A percentile compares a stretch with the other conserved stretches of the same genome.
These are phyloP conservation scores for Hippocampus abdominalis DNA, from an alignment of 2,113 vertebrate species.

Conservation along the genomic window DNA sequence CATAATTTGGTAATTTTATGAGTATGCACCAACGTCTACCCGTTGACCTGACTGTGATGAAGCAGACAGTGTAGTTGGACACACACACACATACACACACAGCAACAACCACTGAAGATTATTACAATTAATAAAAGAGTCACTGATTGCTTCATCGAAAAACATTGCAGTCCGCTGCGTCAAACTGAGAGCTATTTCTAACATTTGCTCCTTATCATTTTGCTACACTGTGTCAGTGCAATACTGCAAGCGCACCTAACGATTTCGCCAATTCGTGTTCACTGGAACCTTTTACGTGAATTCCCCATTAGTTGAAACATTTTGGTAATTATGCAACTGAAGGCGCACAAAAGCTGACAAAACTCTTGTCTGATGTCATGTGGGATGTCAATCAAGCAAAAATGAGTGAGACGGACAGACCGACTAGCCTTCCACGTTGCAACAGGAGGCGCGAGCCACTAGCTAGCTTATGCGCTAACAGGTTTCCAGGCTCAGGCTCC, in stretches of 20 bases:
- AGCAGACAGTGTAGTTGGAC: neutral
- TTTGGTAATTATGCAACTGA: neutral
- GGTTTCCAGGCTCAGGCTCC: too few species aligned
- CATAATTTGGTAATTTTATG: conserved; percentile 60
- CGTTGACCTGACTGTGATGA: conserved; percentile 48
- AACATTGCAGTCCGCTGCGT: neutral
- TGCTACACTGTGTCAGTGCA: neutral
- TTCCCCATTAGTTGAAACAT: neutral
- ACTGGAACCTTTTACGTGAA: neutral
- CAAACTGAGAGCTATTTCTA: neutral
- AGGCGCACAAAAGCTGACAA: neutral
- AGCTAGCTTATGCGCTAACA: too few species aligned
- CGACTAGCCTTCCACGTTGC: neutral
- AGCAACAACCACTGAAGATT: neutral
- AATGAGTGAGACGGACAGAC: neutral
- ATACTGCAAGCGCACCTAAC: neutral
- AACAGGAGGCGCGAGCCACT: too few species aligned
- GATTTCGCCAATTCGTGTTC: neutral
- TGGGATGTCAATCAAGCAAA: neutral
- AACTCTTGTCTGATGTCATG: neutral
- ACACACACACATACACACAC: neutral
- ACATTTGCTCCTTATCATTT: neutral
- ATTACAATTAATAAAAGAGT: neutral
- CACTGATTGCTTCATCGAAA: neutral
- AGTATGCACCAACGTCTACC: conserved; percentile 53